A percentile compares a stretch with the other conserved stretches of the same genome.
Evolutionary conservation across 2,113 vertebrate species (phyloP).

Genomic region (Cochlearius cochlearius): DNA sequence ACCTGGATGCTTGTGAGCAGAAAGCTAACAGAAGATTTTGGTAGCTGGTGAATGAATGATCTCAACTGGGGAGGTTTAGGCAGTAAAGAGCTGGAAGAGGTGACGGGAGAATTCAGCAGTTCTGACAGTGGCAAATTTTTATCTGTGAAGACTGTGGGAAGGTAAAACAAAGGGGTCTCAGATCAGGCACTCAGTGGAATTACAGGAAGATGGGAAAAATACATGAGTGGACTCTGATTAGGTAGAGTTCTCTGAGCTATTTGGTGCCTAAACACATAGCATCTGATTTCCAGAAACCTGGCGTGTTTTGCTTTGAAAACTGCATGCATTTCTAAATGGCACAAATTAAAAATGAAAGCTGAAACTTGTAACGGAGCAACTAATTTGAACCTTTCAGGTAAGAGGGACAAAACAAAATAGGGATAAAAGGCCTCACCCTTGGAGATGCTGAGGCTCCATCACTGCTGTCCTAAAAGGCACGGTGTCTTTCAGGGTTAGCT

Average conservation of each 20-base stretch:
- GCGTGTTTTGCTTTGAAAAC: background rate
- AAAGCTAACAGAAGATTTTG: background rate
- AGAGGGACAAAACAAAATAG: background rate
- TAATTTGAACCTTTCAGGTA: background rate
- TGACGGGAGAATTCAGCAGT: background rate
- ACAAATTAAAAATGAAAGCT: background rate
- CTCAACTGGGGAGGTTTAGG: background rate
- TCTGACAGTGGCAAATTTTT: background rate
- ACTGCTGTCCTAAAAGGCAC: background rate
- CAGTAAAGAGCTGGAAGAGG: background rate
- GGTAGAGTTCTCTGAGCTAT: background rate
- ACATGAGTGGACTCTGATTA: background rate
- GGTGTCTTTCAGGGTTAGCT: background rate
- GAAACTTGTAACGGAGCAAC: background rate
- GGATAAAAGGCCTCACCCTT: background rate
- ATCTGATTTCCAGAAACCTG: background rate
- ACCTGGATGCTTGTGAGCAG: background rate
- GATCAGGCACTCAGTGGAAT: background rate
- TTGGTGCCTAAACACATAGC: background rate
- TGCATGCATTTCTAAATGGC: background rate
- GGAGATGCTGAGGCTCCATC: background rate
- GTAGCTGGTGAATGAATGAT: background rate
- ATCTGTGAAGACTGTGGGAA: background rate
- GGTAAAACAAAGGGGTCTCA: background rate
- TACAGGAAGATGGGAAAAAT: background rate